phyloP scores from a whole-genome alignment of 92 coral and sea anemone genomes.

The Phenganax stokvisi region DNA sequence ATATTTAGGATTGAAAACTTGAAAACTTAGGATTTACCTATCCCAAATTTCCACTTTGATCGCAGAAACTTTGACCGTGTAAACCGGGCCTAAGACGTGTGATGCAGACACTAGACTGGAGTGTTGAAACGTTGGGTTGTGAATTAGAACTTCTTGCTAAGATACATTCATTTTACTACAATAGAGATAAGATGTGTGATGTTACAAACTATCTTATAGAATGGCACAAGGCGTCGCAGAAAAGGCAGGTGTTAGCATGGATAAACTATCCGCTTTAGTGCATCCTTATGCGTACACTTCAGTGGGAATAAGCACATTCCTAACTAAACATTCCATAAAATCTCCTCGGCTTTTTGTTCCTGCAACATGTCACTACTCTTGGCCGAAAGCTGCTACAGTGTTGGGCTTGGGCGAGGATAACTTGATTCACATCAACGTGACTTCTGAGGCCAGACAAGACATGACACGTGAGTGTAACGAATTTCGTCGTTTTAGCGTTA shows the following conservation, averaged over 20 bases:
- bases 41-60: no score
- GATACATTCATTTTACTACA: no score
- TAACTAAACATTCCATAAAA: slow-evolving; percentile 51
- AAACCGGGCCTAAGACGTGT: no score
- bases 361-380: slow-evolving; percentile 70
- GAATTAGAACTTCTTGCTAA: no score
- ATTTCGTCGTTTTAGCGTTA: no score
- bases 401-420: slow-evolving; percentile 73
- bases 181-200: no score
- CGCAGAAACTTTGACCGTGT: no score
- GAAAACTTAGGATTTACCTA: slow-evolving; percentile 43
- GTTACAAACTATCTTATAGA: background rate
- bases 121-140: no score
- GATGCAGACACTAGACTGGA: no score
- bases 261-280: background rate
- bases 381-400: slow-evolving; percentile 70
- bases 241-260: slow-evolving; percentile 23
- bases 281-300: slow-evolving; percentile 30
- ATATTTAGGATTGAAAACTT: slow-evolving; percentile 57
- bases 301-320: slow-evolving; percentile 57
- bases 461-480: slow-evolving; percentile 40
- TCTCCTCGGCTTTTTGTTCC: slow-evolving; percentile 64
- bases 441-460: slow-evolving; percentile 60
- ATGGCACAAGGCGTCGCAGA: slow-evolving; percentile 25
- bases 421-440: slow-evolving; percentile 53